Evolutionary conservation across 2,113 vertebrate genomes (phyloP).

Genomic region (Orthonyx spaldingii): DNA sequence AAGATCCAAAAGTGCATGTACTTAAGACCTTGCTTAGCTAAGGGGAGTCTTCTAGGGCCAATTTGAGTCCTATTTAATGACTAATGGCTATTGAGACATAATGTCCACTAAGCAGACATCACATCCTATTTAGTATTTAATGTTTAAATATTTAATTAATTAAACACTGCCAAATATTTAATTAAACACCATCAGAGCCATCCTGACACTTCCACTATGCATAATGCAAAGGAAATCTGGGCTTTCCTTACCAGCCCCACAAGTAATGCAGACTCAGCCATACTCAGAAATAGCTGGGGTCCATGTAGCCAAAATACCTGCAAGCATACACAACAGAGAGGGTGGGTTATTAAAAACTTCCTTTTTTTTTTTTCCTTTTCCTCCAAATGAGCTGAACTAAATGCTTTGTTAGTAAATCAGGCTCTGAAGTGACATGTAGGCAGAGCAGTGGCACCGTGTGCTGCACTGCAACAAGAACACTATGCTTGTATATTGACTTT

Average conservation of each 20-base stretch:
- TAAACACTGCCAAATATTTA: slow-evolving; percentile 77
- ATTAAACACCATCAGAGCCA: slow-evolving; percentile 72
- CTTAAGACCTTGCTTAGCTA: slow-evolving; percentile 62
- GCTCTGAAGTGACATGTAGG: slow-evolving; percentile 22
- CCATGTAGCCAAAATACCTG: neutral
- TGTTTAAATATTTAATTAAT: slow-evolving; percentile 79
- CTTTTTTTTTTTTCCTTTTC: neutral
- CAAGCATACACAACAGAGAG: neutral
- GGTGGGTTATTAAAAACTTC: neutral
- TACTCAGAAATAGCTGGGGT: neutral
- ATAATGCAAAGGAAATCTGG: slow-evolving; percentile 59
- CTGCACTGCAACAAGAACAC: slow-evolving; percentile 15
- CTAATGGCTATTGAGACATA: slow-evolving; percentile 71
- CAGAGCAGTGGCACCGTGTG: neutral
- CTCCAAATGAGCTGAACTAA: neutral
- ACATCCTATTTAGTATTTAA: slow-evolving; percentile 74
- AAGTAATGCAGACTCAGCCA: neutral
- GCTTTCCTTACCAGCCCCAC: neutral
- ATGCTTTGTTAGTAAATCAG: neutral
- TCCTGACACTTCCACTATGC: slow-evolving; percentile 57
- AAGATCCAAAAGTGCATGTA: slow-evolving; percentile 62
- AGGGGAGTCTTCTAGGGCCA: slow-evolving; percentile 51
- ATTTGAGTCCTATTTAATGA: slow-evolving; percentile 65
- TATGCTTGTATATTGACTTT: slow-evolving; percentile 59
- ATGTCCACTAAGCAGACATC: slow-evolving; percentile 72